These are phyloP conservation scores for Parus major DNA, from an alignment of 2,113 vertebrate species.

Conservation along the genomic window DNA sequence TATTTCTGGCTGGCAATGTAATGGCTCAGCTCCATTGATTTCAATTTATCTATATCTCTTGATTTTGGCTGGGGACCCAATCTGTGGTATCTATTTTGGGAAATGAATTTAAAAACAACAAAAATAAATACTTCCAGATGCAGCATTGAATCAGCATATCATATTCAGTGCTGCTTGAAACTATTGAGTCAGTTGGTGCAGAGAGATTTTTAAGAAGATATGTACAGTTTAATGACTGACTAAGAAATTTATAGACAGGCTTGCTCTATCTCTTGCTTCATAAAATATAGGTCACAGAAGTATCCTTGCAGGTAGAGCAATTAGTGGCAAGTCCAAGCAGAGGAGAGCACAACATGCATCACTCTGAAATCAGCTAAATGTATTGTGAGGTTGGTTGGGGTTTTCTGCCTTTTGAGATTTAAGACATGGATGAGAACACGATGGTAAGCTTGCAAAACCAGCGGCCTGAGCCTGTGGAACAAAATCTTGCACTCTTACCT, in stretches of 20 bases:
- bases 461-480: not conserved
- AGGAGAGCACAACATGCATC: not conserved
- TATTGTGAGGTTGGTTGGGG: not conserved
- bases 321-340: not conserved
- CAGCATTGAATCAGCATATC: conserved; percentile 70
- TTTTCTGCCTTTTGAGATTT: not conserved
- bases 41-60: conserved; percentile 38
- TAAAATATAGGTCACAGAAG: conserved; percentile 17
- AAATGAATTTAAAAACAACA: conserved; percentile 37
- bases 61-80: conserved; percentile 34
- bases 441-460: not conserved
- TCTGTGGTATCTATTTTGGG: conserved; percentile 35
- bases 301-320: not conserved
- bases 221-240: conserved; percentile 48
- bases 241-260: conserved; percentile 60
- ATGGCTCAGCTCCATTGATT: not conserved
- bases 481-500: not conserved
- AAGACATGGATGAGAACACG: not conserved
- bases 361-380: not conserved
- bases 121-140: conserved; percentile 69
- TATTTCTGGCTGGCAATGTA: not conserved
- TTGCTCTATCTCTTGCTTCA: conserved; percentile 27
- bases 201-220: conserved; percentile 65
- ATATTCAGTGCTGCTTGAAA: conserved; percentile 43
- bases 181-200: conserved; percentile 42